Base-by-base conservation (phyloP, 2,888 invertebrate genomes). In the Drosophila anceps region DNA sequence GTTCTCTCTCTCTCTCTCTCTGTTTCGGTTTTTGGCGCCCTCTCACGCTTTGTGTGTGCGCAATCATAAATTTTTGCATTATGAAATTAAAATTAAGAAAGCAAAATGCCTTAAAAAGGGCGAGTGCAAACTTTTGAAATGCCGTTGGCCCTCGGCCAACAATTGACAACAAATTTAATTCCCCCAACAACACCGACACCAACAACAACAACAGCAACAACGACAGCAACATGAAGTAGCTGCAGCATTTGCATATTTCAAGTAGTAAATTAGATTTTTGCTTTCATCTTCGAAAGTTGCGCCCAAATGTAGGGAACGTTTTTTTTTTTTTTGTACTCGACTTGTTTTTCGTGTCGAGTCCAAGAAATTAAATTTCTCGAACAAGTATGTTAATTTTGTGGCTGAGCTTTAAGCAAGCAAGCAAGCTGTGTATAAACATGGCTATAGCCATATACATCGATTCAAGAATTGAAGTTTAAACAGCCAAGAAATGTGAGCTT, bases 1-100 rank as follows among this genome's bases (percentile, higher is more conserved):
- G 4, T 1, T 6, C 35, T 31, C 4, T 2, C 27, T 1, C 54
- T 15, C 29, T 4, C 15, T 6, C 27, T n/a, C 37, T 7, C 48
- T 8, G 37, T 37, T 18, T 18, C 44, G 24, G 24, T 13, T 24
- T 24, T 27, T 27, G 24, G 15, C 46, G 9, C 10, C 13, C 18
- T 9, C 29, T 10, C 13, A 33, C 43, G 10, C 20, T 41, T 37
- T 72, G 39, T 70, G 55, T 61, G 46, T 57, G 39, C 48, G 63
- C 60, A 69, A 81, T 73, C 67, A 79, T 77, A 81, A 73, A 81
- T 81, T 77, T 79, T 63, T 67, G 68, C 74, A 73, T 79, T 81
- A 79, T 79, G 59, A 73, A 78, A 79, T 79, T 79, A 78, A 77
- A 81, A 81, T 81, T 66, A 73, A 65, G 66, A 77, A 81, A 37